Base-by-base conservation (phyloP, 1,140 invertebrate species). In the Pachyrhynchus sulphureomaculatus region DNA sequence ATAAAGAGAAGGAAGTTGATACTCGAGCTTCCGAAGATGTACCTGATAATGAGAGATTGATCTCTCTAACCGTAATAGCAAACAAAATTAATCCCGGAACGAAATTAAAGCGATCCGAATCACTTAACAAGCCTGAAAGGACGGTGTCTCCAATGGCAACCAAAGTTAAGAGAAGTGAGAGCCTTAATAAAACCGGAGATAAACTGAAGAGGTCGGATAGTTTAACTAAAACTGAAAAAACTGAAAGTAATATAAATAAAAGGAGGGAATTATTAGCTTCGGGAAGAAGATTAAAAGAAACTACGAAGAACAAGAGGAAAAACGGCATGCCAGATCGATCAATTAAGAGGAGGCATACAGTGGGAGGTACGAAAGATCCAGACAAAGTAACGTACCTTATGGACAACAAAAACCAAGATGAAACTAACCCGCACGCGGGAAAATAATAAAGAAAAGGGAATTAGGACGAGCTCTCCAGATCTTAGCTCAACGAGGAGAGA, bases 311-410 rank as follows among this genome's bases (percentile, higher is more conserved):
- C 39, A 88, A 89, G 74, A 75, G 86, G 48, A 88, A 89, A 76
- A 88, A 87, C 72, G 87, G 86, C 29, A 87, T 87, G 83, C 85
- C 84, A 0, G 86, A 88, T 72, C 77, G 88, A 36, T 89, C 87
- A 32, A 91, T 93, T 63, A 92, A 93, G 75, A 80, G 93, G 10
- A 80, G 93, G n/a, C 93, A 95, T 76, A 96, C 93, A 1, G 92
- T 96, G 0, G 92, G 92, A 24, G 92, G 93, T 13, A 91, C 89
- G 0, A 90, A 92, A 72, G 92, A 95, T 74, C 90, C 87, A 23
- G 86, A 88, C 68, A 86, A 88, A 66, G 79, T 87, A 44, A 81
- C 76, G 47, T 87, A 80, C 81, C 68, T 81, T 55, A 53, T 64
- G 47, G 82, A 83, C 53, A 83, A 82, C 62, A 78, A 81, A 54